phyloP scores from a whole-genome alignment of 2,113 vertebrate genomes.

The Dipodomys merriami region DNA sequence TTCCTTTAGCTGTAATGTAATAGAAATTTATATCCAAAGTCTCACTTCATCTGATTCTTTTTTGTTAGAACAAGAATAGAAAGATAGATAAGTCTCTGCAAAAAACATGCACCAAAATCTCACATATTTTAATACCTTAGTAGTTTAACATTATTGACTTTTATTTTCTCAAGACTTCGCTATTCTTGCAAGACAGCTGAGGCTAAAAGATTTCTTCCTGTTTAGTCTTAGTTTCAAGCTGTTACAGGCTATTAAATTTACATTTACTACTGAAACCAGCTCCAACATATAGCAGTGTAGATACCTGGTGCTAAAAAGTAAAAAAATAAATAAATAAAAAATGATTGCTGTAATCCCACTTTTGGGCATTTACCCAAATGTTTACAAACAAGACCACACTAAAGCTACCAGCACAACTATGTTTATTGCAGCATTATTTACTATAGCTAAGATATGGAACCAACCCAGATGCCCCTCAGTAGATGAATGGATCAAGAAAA shows the following conservation, averaged over 20 bases:
- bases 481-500: too few relatives aligned
- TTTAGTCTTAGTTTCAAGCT: not conserved
- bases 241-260: not conserved
- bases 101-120: too few relatives aligned
- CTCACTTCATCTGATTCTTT: not conserved
- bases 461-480: too few relatives aligned
- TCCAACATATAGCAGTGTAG: too few relatives aligned
- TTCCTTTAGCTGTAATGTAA: not conserved
- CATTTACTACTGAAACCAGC: not conserved
- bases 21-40: not conserved
- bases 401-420: too few relatives aligned
- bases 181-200: not conserved
- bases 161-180: not conserved
- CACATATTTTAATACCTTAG: not conserved
- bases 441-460: too few relatives aligned
- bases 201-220: constrained; percentile 28
- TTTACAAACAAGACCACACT: too few relatives aligned
- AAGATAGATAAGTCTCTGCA: not conserved
- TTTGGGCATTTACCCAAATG: too few relatives aligned
- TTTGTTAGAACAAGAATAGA: constrained; percentile 33
- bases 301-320: not conserved
- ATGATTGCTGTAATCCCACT: not conserved
- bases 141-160: constrained; percentile 18
- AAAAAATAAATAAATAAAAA: not conserved
- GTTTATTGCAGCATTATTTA: too few relatives aligned